phyloP scores from a whole-genome alignment of 2,113 vertebrate genomes.

The Scytalopus superciliaris region DNA sequence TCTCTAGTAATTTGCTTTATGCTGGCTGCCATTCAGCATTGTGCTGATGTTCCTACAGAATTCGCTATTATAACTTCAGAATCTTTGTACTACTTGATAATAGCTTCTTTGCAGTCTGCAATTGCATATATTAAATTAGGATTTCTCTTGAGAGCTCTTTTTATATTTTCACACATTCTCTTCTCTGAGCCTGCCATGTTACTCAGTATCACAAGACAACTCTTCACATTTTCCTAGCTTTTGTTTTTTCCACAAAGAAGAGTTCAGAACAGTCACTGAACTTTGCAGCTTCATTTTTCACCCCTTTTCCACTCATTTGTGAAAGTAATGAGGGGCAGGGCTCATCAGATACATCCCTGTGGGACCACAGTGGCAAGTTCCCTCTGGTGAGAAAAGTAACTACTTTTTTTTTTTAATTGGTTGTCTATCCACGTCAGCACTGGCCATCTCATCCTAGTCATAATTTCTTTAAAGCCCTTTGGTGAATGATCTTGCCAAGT shows the following conservation, averaged over 20 bases:
- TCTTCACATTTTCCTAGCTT: neutral
- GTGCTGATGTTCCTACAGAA: neutral
- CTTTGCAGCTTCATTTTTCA: neutral
- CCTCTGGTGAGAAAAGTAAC: neutral
- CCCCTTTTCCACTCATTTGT: neutral
- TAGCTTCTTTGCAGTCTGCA: neutral
- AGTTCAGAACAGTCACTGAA: neutral
- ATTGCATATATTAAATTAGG: neutral
- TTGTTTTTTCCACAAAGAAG: neutral
- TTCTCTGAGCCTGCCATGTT: neutral
- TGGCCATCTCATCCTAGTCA: neutral
- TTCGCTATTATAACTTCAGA: neutral
- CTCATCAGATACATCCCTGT: neutral
- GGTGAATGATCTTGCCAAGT: neutral
- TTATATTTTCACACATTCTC: neutral
- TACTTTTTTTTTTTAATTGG: neutral
- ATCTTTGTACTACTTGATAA: conserved; percentile 1
- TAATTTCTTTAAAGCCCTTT: neutral
- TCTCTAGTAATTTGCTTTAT: neutral
- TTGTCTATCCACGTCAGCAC: neutral
- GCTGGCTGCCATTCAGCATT: neutral
- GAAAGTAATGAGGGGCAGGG: neutral
- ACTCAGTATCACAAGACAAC: neutral
- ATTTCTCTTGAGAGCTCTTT: neutral
- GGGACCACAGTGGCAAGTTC: neutral